phyloP scores from a whole-genome alignment of 1,140 invertebrate species.

The Lepidurus couesii region DNA sequence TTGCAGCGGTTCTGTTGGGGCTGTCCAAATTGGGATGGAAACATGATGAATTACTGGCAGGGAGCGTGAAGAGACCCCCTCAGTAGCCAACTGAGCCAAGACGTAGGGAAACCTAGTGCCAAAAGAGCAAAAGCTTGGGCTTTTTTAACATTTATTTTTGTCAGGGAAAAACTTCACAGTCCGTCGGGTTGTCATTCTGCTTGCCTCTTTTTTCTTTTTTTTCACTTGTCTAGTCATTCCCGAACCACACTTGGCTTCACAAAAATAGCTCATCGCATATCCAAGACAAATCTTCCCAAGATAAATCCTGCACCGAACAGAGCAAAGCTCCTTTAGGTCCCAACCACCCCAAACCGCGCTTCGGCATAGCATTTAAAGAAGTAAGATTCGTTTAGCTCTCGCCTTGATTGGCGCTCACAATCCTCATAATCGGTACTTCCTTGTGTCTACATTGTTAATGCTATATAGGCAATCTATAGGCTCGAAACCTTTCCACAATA shows the following conservation, averaged over 20 bases:
- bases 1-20: neutral
- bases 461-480: no score
- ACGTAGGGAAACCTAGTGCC: neutral
- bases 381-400: no score
- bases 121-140: neutral
- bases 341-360: no score
- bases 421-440: no score
- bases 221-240: neutral
- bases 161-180: neutral
- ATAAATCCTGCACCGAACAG: neutral
- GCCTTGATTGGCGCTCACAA: no score
- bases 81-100: neutral
- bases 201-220: neutral
- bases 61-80: neutral
- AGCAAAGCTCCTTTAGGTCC: no score
- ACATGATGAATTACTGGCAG: slow-evolving; percentile 4
- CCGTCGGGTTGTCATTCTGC: neutral
- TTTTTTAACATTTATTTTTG: slow-evolving; percentile 12
- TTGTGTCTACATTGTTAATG: no score
- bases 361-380: no score
- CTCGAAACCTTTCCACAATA: no score
- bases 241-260: neutral
- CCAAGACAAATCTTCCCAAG: slow-evolving; percentile 9
- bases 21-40: neutral
- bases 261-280: slow-evolving; percentile 8